These are phyloP conservation scores for Eudyptes chrysolophus DNA, from an alignment of 2,113 vertebrate species.

Conservation along the genomic window DNA sequence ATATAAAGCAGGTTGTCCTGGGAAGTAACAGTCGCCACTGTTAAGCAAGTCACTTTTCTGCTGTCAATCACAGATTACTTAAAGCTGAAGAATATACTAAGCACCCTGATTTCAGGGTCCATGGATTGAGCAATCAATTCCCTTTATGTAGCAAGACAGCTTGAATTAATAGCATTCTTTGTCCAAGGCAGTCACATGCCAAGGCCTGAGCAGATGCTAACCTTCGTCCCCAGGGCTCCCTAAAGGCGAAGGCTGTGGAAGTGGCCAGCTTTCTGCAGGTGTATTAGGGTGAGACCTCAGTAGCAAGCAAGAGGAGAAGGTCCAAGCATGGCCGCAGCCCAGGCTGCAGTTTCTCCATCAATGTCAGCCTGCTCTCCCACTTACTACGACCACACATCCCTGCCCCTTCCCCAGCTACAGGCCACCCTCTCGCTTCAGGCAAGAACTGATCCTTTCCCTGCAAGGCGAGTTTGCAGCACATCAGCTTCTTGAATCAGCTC, in stretches of 20 bases:
- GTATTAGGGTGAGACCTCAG: background rate
- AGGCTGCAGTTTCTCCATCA: accelerated
- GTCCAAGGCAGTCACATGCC: background rate
- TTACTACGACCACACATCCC: accelerated
- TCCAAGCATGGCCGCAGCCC: background rate
- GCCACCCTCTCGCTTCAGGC: background rate
- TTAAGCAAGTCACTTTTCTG: background rate
- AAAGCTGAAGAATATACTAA: background rate
- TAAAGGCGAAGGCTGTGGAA: background rate
- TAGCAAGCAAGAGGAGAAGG: background rate
- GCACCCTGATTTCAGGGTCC: background rate
- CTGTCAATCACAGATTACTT: background rate
- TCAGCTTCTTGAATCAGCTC: background rate
- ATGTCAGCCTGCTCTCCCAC: background rate
- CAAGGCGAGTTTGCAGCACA: background rate
- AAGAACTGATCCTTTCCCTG: background rate
- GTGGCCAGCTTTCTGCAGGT: background rate
- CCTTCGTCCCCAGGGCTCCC: background rate
- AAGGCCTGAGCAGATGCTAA: background rate
- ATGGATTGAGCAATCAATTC: background rate
- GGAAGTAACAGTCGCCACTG: background rate
- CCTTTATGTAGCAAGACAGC: background rate
- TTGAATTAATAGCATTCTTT: background rate
- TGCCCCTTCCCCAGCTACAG: background rate
- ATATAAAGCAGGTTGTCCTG: background rate